Base-by-base conservation (phyloP, 2,113 vertebrate species). In the Quiscalus mexicanus region DNA sequence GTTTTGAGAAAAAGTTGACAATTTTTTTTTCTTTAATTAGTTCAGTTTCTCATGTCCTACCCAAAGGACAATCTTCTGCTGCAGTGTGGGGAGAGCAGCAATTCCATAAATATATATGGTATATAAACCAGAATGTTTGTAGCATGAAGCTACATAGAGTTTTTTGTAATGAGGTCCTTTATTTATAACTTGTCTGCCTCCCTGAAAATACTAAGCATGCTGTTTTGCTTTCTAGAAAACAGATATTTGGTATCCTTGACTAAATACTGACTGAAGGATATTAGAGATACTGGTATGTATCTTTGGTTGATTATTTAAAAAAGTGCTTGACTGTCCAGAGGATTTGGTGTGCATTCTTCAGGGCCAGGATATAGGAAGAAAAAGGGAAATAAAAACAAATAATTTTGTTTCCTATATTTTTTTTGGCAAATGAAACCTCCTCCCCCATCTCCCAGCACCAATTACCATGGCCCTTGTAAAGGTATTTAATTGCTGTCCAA, bases 371-470 rank as follows among this genome's bases (percentile, higher is more conserved):
- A 50, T 14, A 18, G 15, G 22, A 28, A 60, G 11, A 28, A 77
- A 69, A 93, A 62, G 6, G 14, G 55, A 84, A 78, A 30, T 23
- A 41, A 2, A n/a, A 89, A 23, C 5, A 58, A 41, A 28, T 50
- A 1, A 3, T 30, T n/a, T 16, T 1, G 5, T 52, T 35, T 21
- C 4, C 44, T n/a, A 25, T 76, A 49, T 84, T 33, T 4, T 14
- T n/a, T 3, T 60, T 78, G 23, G 12, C 19, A 86, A 35, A 27
- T 47, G 9, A 24, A 60, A 25, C 15, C 11, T 42, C 4, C 3
- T 59, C 6, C 0, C 9, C 9, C 18, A 11, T 1, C 5, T 5
- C 18, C 30, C 16, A 2, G 1, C 4, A 5, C 1, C 12, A 21
- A 25, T 62, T 86, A 78, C 11, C 6, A 8, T 21, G 15, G 12